These are phyloP conservation scores for Aix galericulata DNA, from an alignment of 2,113 vertebrate genomes.

Conservation along the genomic window DNA sequence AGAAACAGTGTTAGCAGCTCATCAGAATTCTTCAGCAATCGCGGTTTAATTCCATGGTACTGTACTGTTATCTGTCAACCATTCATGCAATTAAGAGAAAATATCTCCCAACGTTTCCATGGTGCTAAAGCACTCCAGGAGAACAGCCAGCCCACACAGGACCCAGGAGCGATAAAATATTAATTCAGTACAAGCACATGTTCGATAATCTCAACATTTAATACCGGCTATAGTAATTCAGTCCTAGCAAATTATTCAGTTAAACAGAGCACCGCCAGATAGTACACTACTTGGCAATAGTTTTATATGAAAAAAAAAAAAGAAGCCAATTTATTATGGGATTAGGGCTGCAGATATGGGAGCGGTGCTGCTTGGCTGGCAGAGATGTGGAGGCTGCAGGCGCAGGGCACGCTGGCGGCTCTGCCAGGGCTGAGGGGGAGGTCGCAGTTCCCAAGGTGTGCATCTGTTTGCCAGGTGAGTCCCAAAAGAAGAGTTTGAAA, in stretches of 20 bases:
- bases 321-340: background rate
- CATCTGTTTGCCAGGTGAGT: rapidly evolving
- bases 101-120: conserved; percentile 80
- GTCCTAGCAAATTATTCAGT: conserved; percentile 38
- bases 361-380: background rate
- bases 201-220: conserved; percentile 65
- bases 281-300: background rate
- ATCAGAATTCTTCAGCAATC: conserved; percentile 64
- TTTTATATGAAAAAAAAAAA: background rate
- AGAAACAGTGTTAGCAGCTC: conserved; percentile 32
- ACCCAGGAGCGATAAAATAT: conserved; percentile 72
- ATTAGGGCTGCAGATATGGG: background rate
- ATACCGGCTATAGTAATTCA: conserved; percentile 54
- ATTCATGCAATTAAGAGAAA: conserved; percentile 76
- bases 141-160: conserved; percentile 80
- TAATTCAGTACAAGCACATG: conserved; percentile 69
- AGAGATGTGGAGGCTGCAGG: background rate
- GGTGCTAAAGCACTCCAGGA: conserved; percentile 74
- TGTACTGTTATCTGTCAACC: conserved; percentile 77
- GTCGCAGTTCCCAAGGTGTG: background rate
- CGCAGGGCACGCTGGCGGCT: background rate
- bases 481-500: background rate
- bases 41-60: conserved; percentile 65
- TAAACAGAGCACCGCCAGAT: conserved; percentile 42
- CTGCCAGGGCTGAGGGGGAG: rapidly evolving